Conservation (phyloP, 2,113 vertebrate species). For the Nerophis ophidion region DNA sequence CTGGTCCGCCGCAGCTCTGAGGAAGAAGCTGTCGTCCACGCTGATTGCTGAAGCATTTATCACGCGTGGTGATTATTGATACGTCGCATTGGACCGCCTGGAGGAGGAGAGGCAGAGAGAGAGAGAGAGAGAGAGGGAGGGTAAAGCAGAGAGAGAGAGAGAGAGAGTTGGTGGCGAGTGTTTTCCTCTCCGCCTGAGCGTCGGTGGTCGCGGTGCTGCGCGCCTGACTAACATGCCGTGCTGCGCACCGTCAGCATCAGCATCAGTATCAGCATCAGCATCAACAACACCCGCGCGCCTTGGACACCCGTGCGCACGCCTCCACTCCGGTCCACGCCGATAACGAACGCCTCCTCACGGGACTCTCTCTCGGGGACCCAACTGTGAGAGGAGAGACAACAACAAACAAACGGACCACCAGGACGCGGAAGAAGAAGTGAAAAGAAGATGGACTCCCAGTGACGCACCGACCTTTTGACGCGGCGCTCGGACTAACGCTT, state of each 20-base stretch:
- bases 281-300: slow-evolving; percentile 33
- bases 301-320: slow-evolving; percentile 51
- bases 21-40: neutral
- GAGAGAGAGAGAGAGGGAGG: neutral
- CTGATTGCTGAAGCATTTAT: slow-evolving; percentile 1
- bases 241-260: slow-evolving; percentile 40
- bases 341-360: slow-evolving; percentile 22
- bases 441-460: slow-evolving; percentile 39
- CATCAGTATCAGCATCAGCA: too few relatives aligned
- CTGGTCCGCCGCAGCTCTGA: neutral
- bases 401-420: neutral
- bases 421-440: slow-evolving; percentile 8
- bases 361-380: neutral
- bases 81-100: slow-evolving; percentile 25
- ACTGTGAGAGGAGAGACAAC: neutral
- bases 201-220: slow-evolving; percentile 46
- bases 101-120: neutral
- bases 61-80: slow-evolving; percentile 16
- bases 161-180: slow-evolving; percentile 42
- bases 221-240: slow-evolving; percentile 63
- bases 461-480: slow-evolving; percentile 33
- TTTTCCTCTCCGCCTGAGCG: slow-evolving; percentile 44
- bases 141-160: neutral
- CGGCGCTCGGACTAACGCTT: slow-evolving; percentile 41
- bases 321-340: slow-evolving; percentile 19